Evolutionary conservation across 1,140 invertebrate species (phyloP).

Genomic region (Acyrthosiphon pisum): DNA sequence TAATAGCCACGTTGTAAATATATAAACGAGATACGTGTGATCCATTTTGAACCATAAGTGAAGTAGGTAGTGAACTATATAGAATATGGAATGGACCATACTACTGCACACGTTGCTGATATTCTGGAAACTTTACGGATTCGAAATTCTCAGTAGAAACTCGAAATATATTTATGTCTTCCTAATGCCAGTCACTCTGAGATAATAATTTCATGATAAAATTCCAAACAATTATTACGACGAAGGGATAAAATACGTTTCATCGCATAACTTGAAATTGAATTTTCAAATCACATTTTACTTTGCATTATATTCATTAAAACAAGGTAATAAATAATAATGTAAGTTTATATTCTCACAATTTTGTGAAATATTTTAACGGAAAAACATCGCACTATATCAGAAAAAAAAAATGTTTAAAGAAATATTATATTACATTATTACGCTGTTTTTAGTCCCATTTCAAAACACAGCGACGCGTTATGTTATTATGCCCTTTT

Average conservation of each 20-base stretch:
- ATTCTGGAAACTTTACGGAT: background rate
- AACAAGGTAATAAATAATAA: background rate
- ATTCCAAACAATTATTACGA: background rate
- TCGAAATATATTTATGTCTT: background rate
- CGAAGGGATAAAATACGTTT: background rate
- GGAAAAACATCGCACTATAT: background rate
- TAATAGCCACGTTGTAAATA: background rate
- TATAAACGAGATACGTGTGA: background rate
- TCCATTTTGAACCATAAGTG: background rate
- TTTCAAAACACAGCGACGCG: background rate
- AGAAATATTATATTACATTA: slow-evolving; percentile 1
- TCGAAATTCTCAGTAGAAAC: background rate
- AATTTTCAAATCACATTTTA: background rate
- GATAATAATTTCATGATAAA: background rate
- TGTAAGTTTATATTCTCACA: background rate
- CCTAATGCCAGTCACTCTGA: background rate
- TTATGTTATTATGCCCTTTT: background rate
- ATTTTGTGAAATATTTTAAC: background rate
- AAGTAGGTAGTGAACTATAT: slow-evolving; percentile 7
- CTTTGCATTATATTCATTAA: background rate
- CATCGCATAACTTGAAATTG: background rate
- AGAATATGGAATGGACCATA: background rate
- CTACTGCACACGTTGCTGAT: background rate
- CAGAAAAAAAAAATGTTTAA: background rate
- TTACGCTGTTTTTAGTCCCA: background rate